These are phyloP conservation scores for Anseranas semipalmata DNA, from an alignment of 2,113 vertebrate species.

Conservation along the genomic window DNA sequence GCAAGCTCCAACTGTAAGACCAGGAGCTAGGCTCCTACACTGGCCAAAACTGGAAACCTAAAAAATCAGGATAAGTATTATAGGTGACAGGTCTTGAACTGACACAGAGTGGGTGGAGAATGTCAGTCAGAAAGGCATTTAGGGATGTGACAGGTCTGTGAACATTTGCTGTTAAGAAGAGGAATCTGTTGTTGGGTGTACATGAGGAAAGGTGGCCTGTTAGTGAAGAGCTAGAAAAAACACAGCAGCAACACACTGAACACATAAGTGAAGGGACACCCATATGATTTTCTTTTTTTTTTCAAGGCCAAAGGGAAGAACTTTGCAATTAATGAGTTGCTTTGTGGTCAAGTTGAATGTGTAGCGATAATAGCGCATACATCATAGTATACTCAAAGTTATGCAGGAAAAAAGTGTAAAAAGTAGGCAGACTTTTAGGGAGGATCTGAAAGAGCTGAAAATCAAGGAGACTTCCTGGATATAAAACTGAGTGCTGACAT, in stretches of 20 bases:
- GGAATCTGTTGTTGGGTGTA: not conserved
- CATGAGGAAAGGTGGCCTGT: not conserved
- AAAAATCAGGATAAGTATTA: not conserved
- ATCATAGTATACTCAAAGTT: not conserved
- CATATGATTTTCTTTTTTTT: not conserved
- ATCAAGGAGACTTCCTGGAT: not conserved
- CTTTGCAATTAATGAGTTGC: not conserved
- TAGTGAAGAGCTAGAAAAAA: not conserved
- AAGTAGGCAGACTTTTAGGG: not conserved
- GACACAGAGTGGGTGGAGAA: not conserved
- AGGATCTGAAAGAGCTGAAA: not conserved
- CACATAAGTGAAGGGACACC: not conserved
- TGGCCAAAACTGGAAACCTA: not conserved
- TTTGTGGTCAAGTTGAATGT: not conserved
- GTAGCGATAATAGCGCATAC: not conserved
- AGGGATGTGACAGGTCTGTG: not conserved
- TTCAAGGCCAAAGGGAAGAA: not conserved
- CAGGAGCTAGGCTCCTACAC: not conserved
- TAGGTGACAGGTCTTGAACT: not conserved
- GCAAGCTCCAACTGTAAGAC: not conserved
- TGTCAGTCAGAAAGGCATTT: not conserved
- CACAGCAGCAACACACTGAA: not conserved
- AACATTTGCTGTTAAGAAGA: not conserved
- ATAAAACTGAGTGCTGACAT: not conserved
- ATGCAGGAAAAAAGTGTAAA: not conserved